These are phyloP conservation scores for Lichenostomus cassidix DNA, from an alignment of 2,113 vertebrate genomes.

Conservation along the genomic window DNA sequence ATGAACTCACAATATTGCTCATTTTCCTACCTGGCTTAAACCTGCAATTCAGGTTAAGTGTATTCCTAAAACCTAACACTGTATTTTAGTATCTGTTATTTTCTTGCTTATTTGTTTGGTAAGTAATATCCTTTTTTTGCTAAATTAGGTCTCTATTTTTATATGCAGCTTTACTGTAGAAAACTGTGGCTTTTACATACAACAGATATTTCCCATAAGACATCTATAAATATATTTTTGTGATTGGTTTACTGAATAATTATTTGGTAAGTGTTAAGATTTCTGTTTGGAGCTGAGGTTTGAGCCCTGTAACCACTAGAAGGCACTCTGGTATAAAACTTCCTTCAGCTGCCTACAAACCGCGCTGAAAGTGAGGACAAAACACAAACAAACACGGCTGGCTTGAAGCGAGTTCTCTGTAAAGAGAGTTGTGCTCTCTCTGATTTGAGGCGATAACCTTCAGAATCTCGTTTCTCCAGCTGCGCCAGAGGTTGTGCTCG, in stretches of 20 bases:
- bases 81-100: neutral
- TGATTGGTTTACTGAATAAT: neutral
- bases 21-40: neutral
- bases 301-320: constrained; percentile 46
- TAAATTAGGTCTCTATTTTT: neutral
- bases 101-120: neutral
- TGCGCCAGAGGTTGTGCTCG: neutral
- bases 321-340: constrained; percentile 67
- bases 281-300: neutral
- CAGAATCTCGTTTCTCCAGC: neutral
- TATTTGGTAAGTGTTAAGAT: neutral
- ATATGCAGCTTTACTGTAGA: neutral
- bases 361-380: neutral
- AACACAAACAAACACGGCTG: neutral
- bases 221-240: neutral
- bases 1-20: neutral
- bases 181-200: neutral
- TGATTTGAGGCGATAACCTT: neutral
- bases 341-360: neutral
- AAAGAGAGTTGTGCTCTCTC: neutral
- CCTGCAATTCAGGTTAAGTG: neutral
- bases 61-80: neutral
- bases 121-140: neutral
- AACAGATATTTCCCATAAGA: neutral
- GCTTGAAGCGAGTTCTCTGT: neutral